A percentile compares a stretch with the other conserved stretches of the same genome.
phyloP scores from a whole-genome alignment of 53 echinoderm and acorn worm genomes.

The Stichopus horrens region DNA sequence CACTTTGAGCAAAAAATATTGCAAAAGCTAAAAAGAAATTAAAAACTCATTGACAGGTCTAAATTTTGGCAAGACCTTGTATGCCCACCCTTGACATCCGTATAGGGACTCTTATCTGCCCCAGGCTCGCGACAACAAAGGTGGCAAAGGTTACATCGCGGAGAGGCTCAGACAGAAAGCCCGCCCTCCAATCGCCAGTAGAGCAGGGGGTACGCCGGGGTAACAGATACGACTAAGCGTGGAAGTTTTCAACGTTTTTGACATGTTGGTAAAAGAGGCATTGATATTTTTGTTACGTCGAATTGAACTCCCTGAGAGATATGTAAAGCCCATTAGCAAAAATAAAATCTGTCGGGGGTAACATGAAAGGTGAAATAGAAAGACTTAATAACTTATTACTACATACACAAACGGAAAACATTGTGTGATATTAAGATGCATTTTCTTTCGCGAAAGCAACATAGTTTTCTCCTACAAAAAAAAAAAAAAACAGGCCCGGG shows the following conservation, averaged over 20 bases:
- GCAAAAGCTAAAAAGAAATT: too few species aligned
- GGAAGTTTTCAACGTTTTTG: background rate
- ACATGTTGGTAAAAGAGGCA: background rate
- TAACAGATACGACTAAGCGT: background rate
- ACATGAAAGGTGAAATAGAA: background rate
- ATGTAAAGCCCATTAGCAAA: background rate
- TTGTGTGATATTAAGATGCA: too few species aligned
- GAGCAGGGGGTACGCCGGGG: background rate
- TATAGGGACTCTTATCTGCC: background rate
- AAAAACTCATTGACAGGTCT: too few species aligned
- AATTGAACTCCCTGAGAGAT: background rate
- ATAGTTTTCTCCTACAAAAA: too few species aligned
- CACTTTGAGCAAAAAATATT: too few species aligned
- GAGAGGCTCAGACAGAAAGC: background rate
- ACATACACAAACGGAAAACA: too few species aligned
- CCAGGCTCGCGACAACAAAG: constrained; percentile 40
- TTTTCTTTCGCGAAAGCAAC: too few species aligned
- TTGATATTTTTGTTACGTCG: background rate
- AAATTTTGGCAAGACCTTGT: too few species aligned
- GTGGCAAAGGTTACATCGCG: constrained; percentile 3
- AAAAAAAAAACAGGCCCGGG: too few species aligned
- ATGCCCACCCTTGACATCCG: too few species aligned
- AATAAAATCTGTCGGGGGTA: background rate
- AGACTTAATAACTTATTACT: too few species aligned
- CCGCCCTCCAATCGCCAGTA: background rate